Evolutionary conservation across 2,888 invertebrate species (phyloP).

Genomic region (Litoditis marina): DNA sequence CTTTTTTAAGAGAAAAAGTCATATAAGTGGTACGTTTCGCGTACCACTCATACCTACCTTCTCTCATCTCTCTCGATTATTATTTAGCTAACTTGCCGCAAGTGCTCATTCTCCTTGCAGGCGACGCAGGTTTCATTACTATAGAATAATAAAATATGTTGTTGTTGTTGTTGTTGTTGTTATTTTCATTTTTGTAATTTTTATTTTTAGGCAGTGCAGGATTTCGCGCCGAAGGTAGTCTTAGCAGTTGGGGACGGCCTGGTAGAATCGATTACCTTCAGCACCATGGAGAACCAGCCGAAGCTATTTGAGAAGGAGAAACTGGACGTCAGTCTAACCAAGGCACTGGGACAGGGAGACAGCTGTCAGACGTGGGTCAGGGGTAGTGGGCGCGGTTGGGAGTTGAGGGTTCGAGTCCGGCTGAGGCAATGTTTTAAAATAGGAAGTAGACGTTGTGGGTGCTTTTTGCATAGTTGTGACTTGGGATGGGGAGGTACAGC

Average conservation of each 20-base stretch:
- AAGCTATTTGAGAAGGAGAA: slow-evolving; percentile 47
- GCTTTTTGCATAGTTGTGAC: no score
- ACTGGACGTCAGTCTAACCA: slow-evolving; percentile 50
- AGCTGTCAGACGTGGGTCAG: slow-evolving; percentile 19
- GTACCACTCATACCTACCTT: no score
- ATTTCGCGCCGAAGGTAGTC: slow-evolving; percentile 26
- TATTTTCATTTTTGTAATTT: background rate
- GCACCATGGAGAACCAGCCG: slow-evolving; percentile 40
- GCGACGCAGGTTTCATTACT: background rate
- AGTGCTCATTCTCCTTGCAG: background rate
- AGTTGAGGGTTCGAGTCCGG: no score
- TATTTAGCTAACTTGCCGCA: no score
- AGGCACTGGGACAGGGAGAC: slow-evolving; percentile 24
- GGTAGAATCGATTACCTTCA: slow-evolving; percentile 37
- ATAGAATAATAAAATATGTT: slow-evolving; percentile 4
- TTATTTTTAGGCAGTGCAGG: slow-evolving; percentile 22
- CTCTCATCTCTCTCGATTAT: no score
- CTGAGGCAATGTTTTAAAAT: no score
- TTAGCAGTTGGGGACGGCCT: slow-evolving; percentile 32
- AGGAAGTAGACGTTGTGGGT: no score
- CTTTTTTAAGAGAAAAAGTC: no score
- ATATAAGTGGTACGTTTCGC: no score
- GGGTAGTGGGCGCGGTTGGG: no score
- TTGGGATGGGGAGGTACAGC: no score
- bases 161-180: background rate